These are phyloP conservation scores for Lingula anatina DNA, from an alignment of 2,888 invertebrate genomes.

Conservation along the genomic window DNA sequence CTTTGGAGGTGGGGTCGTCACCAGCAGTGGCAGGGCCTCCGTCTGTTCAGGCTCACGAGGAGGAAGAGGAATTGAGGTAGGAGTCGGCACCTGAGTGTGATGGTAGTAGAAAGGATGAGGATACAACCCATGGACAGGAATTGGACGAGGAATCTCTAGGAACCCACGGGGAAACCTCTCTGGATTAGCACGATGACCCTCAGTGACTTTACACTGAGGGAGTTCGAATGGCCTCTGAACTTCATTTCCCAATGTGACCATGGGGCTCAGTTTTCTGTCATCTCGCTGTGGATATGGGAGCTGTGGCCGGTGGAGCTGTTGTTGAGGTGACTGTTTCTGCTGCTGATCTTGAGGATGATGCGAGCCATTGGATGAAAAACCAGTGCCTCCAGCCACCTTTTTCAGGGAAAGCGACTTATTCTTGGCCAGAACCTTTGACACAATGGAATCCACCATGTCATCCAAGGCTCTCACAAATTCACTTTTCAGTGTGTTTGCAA, in stretches of 20 bases:
- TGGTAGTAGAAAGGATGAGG: conserved; percentile 61
- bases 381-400: too few relatives aligned
- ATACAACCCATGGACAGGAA: conserved; percentile 51
- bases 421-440: conserved; percentile 28
- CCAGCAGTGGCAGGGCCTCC: conserved; percentile 89
- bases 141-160: conserved; percentile 20
- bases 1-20: conserved; percentile 84
- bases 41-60: conserved; percentile 43
- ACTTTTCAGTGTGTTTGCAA: conserved; percentile 85
- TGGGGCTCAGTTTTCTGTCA: too few relatives aligned
- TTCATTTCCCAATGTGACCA: too few relatives aligned
- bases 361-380: too few relatives aligned
- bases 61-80: conserved; percentile 13
- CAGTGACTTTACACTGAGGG: neutral
- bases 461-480: conserved; percentile 62
- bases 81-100: conserved; percentile 64
- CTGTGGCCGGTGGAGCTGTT: too few relatives aligned
- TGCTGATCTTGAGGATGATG: too few relatives aligned
- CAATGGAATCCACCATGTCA: conserved; percentile 26
- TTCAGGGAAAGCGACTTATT: too few relatives aligned
- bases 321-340: too few relatives aligned
- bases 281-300: too few relatives aligned
- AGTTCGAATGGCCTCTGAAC: too few relatives aligned
- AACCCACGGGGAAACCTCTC: too few relatives aligned
- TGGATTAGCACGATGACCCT: conserved; percentile 1